Evolutionary conservation across 2,113 vertebrate species (phyloP).

Genomic region (Lophotis ruficrista): DNA sequence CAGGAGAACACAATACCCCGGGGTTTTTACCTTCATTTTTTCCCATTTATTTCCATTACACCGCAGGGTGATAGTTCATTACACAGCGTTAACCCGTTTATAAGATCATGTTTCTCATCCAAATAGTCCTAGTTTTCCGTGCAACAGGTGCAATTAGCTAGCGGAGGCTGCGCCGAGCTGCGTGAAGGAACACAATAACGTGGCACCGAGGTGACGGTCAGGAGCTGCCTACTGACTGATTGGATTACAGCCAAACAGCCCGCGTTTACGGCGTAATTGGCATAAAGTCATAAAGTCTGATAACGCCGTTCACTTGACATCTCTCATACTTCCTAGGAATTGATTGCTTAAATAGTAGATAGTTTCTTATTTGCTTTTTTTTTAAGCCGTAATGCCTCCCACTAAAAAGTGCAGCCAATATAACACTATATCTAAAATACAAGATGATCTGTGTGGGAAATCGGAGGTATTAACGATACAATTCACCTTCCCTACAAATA

Average conservation of each 20-base stretch:
- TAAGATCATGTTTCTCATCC: conserved; percentile 45
- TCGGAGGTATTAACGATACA: neutral
- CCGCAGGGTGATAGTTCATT: conserved; percentile 61
- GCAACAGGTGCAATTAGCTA: conserved; percentile 53
- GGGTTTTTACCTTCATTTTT: conserved; percentile 16
- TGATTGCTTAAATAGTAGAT: neutral
- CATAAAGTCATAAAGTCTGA: conserved; percentile 8
- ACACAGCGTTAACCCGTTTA: conserved; percentile 59
- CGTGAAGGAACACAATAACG: neutral
- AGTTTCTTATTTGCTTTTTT: neutral
- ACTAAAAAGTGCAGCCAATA: neutral
- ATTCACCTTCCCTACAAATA: conserved; percentile 56
- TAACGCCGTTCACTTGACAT: neutral
- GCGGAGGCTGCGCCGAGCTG: conserved; percentile 26
- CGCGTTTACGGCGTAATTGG: neutral
- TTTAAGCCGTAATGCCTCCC: neutral
- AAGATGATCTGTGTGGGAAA: neutral
- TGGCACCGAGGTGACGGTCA: conserved; percentile 19
- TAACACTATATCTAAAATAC: neutral
- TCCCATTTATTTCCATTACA: conserved; percentile 47
- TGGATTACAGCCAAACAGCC: neutral
- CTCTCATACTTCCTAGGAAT: neutral
- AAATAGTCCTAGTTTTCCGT: conserved; percentile 7
- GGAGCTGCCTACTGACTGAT: conserved; percentile 32
- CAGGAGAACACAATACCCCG: neutral